A percentile compares a stretch with the other conserved stretches of the same genome.
Evolutionary conservation across 2,113 vertebrate species (phyloP).

Genomic region (Coturnix japonica): DNA sequence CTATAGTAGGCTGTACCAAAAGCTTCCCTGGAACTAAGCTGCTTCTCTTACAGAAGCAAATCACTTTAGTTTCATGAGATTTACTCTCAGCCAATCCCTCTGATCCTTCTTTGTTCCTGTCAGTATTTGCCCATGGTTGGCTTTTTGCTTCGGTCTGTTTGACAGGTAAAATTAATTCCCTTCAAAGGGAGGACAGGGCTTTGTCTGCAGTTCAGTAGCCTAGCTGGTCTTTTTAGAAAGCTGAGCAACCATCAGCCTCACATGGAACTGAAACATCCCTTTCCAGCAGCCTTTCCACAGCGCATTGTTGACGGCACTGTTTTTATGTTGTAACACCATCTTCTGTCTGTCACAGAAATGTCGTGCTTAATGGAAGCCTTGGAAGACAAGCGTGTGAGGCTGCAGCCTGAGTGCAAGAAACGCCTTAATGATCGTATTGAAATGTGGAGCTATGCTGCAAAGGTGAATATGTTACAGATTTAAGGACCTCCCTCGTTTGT

Average conservation of each 20-base stretch:
- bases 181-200: neutral
- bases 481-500: neutral
- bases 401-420: slow-evolving; percentile 98
- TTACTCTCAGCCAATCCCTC: neutral
- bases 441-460: slow-evolving; percentile 98
- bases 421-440: slow-evolving; percentile 96
- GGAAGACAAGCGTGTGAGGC: slow-evolving; percentile 94
- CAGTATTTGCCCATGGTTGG: neutral
- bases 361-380: slow-evolving; percentile 97
- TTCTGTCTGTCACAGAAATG: slow-evolving; percentile 85
- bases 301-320: neutral
- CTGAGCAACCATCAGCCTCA: neutral
- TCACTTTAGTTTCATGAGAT: neutral
- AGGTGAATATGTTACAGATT: slow-evolving; percentile 75
- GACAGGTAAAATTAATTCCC: neutral
- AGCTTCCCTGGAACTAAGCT: neutral
- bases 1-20: neutral
- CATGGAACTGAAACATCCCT: neutral
- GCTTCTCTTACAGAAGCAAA: neutral
- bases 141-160: neutral
- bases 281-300: neutral
- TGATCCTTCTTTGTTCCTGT: neutral
- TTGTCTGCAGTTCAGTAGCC: neutral
- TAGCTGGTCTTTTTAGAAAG: neutral
- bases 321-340: neutral